Base-by-base conservation (phyloP, 2,888 invertebrate species). In the Chrysolina haemoptera region DNA sequence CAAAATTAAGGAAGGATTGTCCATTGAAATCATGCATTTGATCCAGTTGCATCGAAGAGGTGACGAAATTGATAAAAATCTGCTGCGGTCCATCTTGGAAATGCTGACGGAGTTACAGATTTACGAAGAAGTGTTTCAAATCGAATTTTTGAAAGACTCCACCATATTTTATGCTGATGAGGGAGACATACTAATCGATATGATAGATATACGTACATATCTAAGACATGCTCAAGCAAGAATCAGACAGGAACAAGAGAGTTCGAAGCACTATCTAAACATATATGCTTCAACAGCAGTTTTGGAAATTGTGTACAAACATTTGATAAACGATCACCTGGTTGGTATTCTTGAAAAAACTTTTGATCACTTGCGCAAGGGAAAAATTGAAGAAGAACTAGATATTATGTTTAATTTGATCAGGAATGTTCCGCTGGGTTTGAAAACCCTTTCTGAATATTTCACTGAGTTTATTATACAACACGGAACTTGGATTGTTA, bases 51-150 rank as follows among this genome's bases (percentile, higher is more conserved):
- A 99, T 87, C 91, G 99, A 2, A 93, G 94, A 76, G 98, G 98
- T 0, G 95, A 96, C 83, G 91, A 93, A 0, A 94, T 96, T 0
- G 97, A 98, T 87, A 91, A 96, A 76, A 94, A 94, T 0, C 90
- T 98, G 81, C 90, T 99, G 46, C 98, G 98, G 88, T 97, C 95
- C 77, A 89, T 98, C 64, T 91, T 98, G 27, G 90, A 96, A 79
- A 99, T 99, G 98, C 90, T 99, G 69, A 96, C 96, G 14, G 97
- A 97, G 87, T 90, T 99, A 76, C 97, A 98, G 89, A 94, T 97
- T 78, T 97, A 97, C 86, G 93, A 93, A 78, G 93, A 93, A 78
- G 93, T 95, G 43, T 96, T 96, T 86, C 95, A 96, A 89, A 91
- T 92, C 67, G 94, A 95, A 90, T 94, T 98, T 90, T 90, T 98